Evolutionary conservation across 2,888 invertebrate species (phyloP).

Genomic region (Anthrax anthrax): DNA sequence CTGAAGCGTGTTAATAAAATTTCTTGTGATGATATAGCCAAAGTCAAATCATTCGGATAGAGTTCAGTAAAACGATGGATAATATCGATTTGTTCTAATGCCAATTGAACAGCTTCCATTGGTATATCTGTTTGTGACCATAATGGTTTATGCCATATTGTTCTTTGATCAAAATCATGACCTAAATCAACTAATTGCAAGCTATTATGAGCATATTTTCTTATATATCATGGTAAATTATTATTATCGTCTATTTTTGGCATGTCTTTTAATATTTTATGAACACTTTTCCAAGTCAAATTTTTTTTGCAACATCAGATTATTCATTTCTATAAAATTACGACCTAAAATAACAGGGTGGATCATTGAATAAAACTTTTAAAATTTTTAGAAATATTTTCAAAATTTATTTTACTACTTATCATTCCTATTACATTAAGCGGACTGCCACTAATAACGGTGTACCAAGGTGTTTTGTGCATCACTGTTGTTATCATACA

Average conservation of each 20-base stretch:
- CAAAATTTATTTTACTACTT: too few relatives aligned
- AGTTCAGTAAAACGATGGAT: constrained; percentile 52
- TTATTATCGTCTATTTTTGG: constrained; percentile 55
- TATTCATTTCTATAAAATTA: too few relatives aligned
- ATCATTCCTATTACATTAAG: too few relatives aligned
- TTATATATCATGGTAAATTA: constrained; percentile 78
- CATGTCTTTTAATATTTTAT: constrained; percentile 26
- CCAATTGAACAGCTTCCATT: constrained; percentile 73
- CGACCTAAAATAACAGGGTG: too few relatives aligned
- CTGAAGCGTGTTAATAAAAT: constrained; percentile 67
- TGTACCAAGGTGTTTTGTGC: too few relatives aligned
- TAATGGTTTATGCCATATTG: too few relatives aligned
- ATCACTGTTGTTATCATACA: too few relatives aligned
- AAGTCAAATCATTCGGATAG: constrained; percentile 56
- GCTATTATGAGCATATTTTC: constrained; percentile 76
- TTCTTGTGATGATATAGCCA: constrained; percentile 56
- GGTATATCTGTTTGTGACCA: too few relatives aligned
- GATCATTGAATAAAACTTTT: constrained; percentile 10
- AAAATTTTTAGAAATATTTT: background rate
- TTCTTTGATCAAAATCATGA: constrained; percentile 5
- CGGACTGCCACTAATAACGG: too few relatives aligned
- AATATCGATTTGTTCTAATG: constrained; percentile 75
- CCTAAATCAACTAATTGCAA: constrained; percentile 35
- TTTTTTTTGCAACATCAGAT: too few relatives aligned
- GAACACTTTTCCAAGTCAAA: too few relatives aligned